Percentiles rank a stretch among this genome's conserved stretches.
phyloP scores from a whole-genome alignment of 2,888 invertebrate species.

The Nomada lathburiana region DNA sequence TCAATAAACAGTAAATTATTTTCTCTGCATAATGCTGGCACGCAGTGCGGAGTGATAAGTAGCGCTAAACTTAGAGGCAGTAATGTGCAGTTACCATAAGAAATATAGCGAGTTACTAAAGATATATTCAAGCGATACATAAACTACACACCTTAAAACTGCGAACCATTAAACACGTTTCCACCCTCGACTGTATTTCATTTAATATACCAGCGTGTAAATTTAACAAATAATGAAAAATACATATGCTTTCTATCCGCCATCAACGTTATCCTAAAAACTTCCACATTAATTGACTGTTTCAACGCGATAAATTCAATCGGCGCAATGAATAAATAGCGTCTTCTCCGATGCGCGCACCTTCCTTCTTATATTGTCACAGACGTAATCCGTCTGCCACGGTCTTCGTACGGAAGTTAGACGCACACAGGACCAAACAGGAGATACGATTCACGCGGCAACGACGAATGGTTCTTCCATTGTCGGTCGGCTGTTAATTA shows the following conservation, averaged over 20 bases:
- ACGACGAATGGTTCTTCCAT: conserved; percentile 82
- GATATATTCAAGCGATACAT: neutral
- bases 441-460: conserved; percentile 80
- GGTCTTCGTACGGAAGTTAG: conserved; percentile 46
- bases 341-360: neutral
- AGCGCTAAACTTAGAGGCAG: neutral
- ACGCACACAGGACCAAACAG: conserved; percentile 38
- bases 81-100: neutral
- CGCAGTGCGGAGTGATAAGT: neutral
- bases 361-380: conserved; percentile 35
- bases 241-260: neutral
- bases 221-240: neutral
- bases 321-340: neutral
- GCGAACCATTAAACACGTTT: neutral
- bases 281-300: no score
- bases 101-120: neutral
- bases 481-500: conserved; percentile 83
- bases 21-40: neutral
- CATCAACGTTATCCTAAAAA: no score
- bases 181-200: neutral
- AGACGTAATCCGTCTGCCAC: conserved; percentile 27
- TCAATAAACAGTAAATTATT: conserved; percentile 5
- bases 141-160: neutral
- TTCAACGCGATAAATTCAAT: no score
- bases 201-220: no score